A percentile compares a stretch with the other conserved stretches of the same genome.
Evolutionary conservation across 2,888 invertebrate species (phyloP).

Genomic region (Mylabris sibirica): DNA sequence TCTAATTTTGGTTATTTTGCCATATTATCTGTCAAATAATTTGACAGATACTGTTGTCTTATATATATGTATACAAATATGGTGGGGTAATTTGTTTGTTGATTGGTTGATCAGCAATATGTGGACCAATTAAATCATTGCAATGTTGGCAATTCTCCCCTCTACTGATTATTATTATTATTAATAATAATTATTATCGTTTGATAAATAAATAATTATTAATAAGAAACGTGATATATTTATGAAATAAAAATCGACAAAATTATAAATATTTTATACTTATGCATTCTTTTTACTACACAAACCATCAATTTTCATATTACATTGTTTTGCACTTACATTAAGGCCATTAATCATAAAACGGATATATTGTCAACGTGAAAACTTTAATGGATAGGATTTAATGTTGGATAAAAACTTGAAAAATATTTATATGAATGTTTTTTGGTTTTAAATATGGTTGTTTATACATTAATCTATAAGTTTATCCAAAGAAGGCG

Average conservation of each 20-base stretch:
- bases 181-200: not conserved
- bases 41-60: slow-evolving; percentile 24
- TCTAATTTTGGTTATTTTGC: slow-evolving; percentile 29
- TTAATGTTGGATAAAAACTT: not conserved
- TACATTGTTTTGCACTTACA: slow-evolving; percentile 41
- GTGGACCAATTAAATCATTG: slow-evolving; percentile 33
- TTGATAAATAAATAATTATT: not conserved
- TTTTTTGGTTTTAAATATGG: not conserved
- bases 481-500: not conserved
- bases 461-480: not conserved
- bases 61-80: slow-evolving; percentile 16
- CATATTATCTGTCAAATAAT: slow-evolving; percentile 27
- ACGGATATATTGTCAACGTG: slow-evolving; percentile 19
- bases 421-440: not conserved
- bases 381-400: not conserved
- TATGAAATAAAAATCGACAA: not conserved
- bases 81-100: slow-evolving; percentile 25
- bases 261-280: not conserved
- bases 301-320: slow-evolving; percentile 18
- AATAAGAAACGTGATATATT: not conserved
- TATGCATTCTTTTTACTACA: not conserved
- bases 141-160: slow-evolving; percentile 4
- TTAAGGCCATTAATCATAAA: slow-evolving; percentile 39
- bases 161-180: not conserved
- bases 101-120: slow-evolving; percentile 30